Conservation (phyloP, 2,113 vertebrate genomes). For the Lophochroa leadbeateri region DNA sequence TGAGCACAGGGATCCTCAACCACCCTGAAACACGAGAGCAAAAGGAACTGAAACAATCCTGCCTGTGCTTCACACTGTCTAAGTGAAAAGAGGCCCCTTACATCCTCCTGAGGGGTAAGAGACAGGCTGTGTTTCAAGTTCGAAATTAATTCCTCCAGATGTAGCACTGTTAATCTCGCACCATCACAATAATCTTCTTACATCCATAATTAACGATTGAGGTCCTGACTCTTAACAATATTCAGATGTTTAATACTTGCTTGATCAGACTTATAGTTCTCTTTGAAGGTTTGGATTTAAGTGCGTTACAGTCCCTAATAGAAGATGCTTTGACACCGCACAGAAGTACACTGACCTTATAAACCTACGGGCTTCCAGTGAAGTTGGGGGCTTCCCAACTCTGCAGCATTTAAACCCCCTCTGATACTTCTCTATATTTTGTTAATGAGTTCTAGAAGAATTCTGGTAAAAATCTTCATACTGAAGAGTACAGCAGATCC, state of each 20-base stretch:
- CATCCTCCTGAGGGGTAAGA: not conserved
- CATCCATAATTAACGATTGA: not conserved
- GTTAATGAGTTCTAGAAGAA: not conserved
- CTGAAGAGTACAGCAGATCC: not conserved
- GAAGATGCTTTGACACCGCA: not conserved
- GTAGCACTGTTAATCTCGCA: not conserved
- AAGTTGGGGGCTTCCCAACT: not conserved
- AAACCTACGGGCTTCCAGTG: not conserved
- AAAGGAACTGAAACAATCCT: fast-evolving
- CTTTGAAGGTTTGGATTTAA: not conserved
- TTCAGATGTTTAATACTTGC: not conserved
- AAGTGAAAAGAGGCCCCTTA: not conserved
- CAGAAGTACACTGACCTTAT: no score
- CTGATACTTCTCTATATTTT: not conserved
- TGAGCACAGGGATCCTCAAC: fast-evolving
- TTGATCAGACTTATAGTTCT: fast-evolving
- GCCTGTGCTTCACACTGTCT: fast-evolving
- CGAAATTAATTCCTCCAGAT: not conserved
- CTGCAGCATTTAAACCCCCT: fast-evolving
- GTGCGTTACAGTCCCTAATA: fast-evolving
- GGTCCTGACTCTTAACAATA: not conserved
- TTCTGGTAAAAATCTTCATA: not conserved
- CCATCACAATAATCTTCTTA: not conserved
- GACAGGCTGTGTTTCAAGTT: not conserved
- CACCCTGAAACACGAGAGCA: no score